Base-by-base conservation (phyloP, 2,113 vertebrate genomes). In the Phrynocephalus versicolor region DNA sequence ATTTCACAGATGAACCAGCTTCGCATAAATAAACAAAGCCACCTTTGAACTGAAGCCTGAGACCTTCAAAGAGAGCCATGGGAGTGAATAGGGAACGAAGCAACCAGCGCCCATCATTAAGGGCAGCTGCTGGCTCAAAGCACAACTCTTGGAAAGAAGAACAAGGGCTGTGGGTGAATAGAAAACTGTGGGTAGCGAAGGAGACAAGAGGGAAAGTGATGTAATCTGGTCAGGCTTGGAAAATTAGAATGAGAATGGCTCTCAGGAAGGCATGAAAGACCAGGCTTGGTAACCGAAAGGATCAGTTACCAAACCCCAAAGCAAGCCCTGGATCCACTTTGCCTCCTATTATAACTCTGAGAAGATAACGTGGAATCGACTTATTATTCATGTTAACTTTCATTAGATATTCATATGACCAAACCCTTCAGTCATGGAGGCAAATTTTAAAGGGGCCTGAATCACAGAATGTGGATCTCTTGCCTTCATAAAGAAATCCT, bases 1-100 rank as follows among this genome's bases (percentile, higher is more conserved):
- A 91, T 95, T 95, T 95, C 94, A 93, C 94, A 95, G 95, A 94
- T 92, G 93, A 95, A 91, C 92, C 95, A 94, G 94, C 93, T 96
- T 95, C 95, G 95, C 95, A 96, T 96, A 95, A 96, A 96, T 95
- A 96, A 95, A 96, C 94, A 94, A 90, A 89, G 93, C 89, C 94
- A 96, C 96, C 96, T 94, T 92, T 96, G 95, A 95, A 94, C 95
- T 91, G 82, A 76, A 95, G 94, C 90, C 92, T 90, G 92, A 95
- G 93, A 95, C 93, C 91, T 95, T 96, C 95, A 96, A 96, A 96
- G 96, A 78, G 1, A 67, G 45, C 83, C 89, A 69, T 82, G 87
- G 87, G 92, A 83, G 88, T 0, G 0, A 45, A 65, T 74, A 87
- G 75, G 86, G 87, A 93, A 93, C 94, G 94, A 95, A 93, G 93